Evolutionary conservation across 2,888 invertebrate species (phyloP).

Genomic region (Pycnomerus fuliginosus): DNA sequence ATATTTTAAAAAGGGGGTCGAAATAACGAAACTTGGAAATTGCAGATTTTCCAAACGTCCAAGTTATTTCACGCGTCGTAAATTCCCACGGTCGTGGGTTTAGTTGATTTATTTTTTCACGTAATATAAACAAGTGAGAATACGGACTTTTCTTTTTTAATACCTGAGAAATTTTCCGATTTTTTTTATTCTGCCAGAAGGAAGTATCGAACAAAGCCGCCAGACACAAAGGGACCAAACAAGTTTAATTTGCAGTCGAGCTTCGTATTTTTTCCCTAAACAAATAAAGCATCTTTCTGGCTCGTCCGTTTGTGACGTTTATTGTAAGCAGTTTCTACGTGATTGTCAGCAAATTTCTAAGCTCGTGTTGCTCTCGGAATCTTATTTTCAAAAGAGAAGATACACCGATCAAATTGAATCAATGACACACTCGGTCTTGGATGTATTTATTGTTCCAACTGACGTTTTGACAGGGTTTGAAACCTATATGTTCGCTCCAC

Average conservation of each 20-base stretch:
- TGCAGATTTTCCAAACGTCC: conserved; percentile 21
- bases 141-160: no score
- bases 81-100: conserved; percentile 19
- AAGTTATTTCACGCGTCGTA: conserved; percentile 22
- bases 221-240: conserved; percentile 11
- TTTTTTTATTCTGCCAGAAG: no score
- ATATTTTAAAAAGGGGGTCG: conserved; percentile 34
- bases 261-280: conserved; percentile 22
- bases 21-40: conserved; percentile 22
- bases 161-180: no score
- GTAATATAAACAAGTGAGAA: no score
- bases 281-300: conserved; percentile 26
- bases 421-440: conserved; percentile 23
- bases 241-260: conserved; percentile 22
- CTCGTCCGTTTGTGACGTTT: conserved; percentile 28
- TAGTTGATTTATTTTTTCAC: conserved; percentile 20
- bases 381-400: conserved; percentile 22
- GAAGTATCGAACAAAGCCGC: conserved; percentile 7
- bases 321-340: conserved; percentile 30
- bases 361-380: conserved; percentile 22
- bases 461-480: conserved; percentile 25
- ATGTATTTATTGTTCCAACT: conserved; percentile 23
- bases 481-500: conserved; percentile 20
- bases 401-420: conserved; percentile 28
- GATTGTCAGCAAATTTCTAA: conserved; percentile 29